Evolutionary conservation across 2,113 vertebrate genomes (phyloP), one percentile per base, ranked within the genome.

Genomic region (Eupsittula cactorum): DNA sequence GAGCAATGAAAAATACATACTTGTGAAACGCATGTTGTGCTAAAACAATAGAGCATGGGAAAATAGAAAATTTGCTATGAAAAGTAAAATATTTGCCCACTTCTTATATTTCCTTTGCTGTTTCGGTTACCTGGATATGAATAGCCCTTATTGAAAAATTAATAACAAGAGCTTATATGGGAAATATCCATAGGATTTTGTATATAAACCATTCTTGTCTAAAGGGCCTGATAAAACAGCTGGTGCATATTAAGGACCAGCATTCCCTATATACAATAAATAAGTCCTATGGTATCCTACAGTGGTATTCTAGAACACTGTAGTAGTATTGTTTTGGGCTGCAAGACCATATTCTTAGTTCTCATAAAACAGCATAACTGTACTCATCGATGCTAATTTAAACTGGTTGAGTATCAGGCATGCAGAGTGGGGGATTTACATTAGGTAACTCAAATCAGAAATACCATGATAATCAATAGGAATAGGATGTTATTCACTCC

Each of bases 111-210:
- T 88, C 73, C 65, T 96, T 95, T 91, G 70, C 80, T 79, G 16
- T 94, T 94, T 84, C 49, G 42, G 47, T 88, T 96, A 94, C 88
- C 86, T 95, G 86, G 65, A 90, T 91, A 86, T 95, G 86, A 96
- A 94, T 93, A 31, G 69, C 15, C 28, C 65, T 90, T 84, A 94
- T 65, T 95, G 88, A 96, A 96, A 97, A 96, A 93, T 95, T 96
- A 95, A 94, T 96, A 96, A 95, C 37, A 94, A 89, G 82, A 91
- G 93, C 91, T 93, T 94, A 94, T 67, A 76, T 64, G 46, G 70
- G 77, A 95, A 96, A 94, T 95, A 94, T 79, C 92, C 91, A 89
- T 59, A 82, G 93, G 91, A 96, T 96, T 96, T 95, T 91, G 62
- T 90, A 46, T 82, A 91, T 88, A 95, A 88, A 88, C 50, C 52